Conservation (phyloP, 2,113 vertebrate species). For the Poecilia latipinna region DNA sequence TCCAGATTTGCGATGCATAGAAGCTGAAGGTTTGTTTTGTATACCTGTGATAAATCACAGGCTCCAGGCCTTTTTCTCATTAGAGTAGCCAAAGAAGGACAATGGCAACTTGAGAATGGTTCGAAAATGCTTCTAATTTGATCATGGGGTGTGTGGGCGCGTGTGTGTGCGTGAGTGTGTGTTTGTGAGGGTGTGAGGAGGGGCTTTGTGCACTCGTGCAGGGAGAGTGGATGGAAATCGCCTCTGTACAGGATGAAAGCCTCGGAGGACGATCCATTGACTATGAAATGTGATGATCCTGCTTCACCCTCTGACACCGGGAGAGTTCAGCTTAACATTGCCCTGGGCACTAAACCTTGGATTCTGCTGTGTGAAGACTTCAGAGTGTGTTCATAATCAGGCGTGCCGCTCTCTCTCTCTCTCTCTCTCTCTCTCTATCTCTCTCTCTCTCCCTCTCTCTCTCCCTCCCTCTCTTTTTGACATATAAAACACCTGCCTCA, state of each 20-base stretch:
- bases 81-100: constrained; percentile 66
- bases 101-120: constrained; percentile 63
- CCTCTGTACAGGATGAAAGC: constrained; percentile 68
- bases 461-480: constrained; percentile 10
- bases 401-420: not conserved
- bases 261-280: constrained; percentile 70
- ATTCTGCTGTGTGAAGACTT: constrained; percentile 53
- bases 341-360: constrained; percentile 72
- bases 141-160: constrained; percentile 43
- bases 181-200: not conserved
- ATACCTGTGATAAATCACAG: constrained; percentile 60
- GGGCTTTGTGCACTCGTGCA: constrained; percentile 16
- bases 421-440: not conserved
- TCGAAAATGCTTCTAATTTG: constrained; percentile 67
- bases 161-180: not conserved
- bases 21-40: constrained; percentile 60
- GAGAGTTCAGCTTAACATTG: constrained; percentile 72
- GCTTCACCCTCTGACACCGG: constrained; percentile 68
- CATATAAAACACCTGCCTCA: constrained; percentile 56
- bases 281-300: constrained; percentile 75
- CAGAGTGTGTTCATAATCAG: constrained; percentile 42
- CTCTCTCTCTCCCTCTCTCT: not conserved
- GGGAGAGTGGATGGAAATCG: constrained; percentile 65
- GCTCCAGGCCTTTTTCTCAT: constrained; percentile 63
- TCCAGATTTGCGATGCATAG: too few species aligned